A percentile compares a stretch with the other conserved stretches of the same genome.
Evolutionary conservation across 2,113 vertebrate species (phyloP).

Genomic region (Capreolus pygargus): DNA sequence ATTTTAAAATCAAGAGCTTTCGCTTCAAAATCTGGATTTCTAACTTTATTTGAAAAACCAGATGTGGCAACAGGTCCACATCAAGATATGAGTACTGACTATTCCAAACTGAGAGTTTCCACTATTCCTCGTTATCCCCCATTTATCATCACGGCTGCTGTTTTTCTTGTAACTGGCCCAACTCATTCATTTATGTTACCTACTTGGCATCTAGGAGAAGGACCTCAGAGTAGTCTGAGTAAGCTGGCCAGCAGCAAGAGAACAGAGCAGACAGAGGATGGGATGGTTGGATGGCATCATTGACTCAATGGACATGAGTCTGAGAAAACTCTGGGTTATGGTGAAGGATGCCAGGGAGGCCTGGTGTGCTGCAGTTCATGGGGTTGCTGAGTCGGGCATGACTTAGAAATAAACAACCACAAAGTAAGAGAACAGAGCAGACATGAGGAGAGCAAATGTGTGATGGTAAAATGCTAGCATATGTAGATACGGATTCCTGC

Average conservation of each 20-base stretch:
- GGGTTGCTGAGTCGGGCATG: background rate
- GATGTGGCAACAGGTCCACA: background rate
- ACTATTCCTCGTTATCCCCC: background rate
- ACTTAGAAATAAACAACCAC: background rate
- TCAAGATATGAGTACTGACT: background rate
- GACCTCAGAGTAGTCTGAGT: background rate
- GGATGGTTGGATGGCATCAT: background rate
- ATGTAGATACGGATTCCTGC: background rate
- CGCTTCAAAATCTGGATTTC: background rate
- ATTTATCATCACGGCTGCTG: background rate
- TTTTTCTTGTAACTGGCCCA: background rate
- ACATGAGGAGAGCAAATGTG: background rate
- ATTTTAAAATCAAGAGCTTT: conserved; percentile 4
- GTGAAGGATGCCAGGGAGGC: background rate
- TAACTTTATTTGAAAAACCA: background rate
- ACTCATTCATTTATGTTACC: background rate
- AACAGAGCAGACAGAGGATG: background rate
- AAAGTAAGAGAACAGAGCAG: background rate
- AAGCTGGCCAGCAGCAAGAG: background rate
- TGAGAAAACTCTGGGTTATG: background rate
- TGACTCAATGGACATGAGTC: background rate
- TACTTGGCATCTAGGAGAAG: background rate
- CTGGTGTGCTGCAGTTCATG: background rate
- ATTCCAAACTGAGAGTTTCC: background rate
- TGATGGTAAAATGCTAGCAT: background rate